Percentiles rank a stretch among this genome's conserved stretches.
These are phyloP conservation scores for Bellardia pandia DNA, from an alignment of 2,888 invertebrate genomes.

Conservation along the genomic window DNA sequence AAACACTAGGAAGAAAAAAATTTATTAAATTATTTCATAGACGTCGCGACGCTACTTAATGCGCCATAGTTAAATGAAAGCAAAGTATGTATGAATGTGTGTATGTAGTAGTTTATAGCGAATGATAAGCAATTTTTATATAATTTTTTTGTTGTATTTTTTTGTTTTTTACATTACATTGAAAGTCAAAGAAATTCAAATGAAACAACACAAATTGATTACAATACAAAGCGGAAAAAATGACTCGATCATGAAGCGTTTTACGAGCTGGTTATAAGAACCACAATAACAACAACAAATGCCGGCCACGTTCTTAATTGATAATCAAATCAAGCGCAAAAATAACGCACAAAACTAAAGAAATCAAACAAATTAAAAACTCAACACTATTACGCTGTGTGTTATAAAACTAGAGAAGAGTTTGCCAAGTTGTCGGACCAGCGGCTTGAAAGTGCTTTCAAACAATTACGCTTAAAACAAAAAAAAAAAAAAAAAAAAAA, in stretches of 20 bases:
- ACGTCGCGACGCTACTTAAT: conserved; percentile 78
- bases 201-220: conserved; percentile 21
- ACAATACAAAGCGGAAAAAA: conserved; percentile 25
- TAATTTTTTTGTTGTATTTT: background rate
- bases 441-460: background rate
- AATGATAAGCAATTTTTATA: conserved; percentile 9
- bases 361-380: background rate
- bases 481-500: background rate
- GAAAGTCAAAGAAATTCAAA: conserved; percentile 36
- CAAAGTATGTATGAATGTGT: background rate
- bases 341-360: conserved; percentile 2
- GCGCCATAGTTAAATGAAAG: conserved; percentile 53
- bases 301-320: conserved; percentile 81
- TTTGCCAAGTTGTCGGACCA: background rate
- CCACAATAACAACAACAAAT: conserved; percentile 60
- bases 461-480: background rate
- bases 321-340: conserved; percentile 76
- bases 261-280: background rate
- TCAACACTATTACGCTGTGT: background rate
- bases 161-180: background rate
- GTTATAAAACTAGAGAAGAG: background rate
- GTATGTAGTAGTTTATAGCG: background rate
- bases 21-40: conserved; percentile 77
- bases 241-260: background rate
- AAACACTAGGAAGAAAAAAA: background rate